These are phyloP conservation scores for Philaethria dido DNA, from an alignment of 2,888 invertebrate genomes.

Conservation along the genomic window DNA sequence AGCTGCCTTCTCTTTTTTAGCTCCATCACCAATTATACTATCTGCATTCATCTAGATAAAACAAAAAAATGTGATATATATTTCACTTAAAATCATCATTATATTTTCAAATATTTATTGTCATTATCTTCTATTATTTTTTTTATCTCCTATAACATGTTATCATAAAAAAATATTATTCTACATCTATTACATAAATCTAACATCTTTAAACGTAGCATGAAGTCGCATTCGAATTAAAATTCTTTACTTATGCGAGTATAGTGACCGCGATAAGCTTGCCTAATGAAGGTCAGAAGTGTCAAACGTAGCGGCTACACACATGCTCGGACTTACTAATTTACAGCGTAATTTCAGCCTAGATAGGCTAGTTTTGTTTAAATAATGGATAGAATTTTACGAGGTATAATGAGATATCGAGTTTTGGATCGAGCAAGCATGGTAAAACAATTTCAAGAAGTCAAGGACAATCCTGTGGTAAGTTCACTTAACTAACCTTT, in stretches of 20 bases:
- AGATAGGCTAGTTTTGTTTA: constrained; percentile 34
- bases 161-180: not conserved
- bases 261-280: constrained; percentile 61
- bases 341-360: constrained; percentile 33
- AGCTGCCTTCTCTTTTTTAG: constrained; percentile 48
- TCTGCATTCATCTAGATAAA: constrained; percentile 64
- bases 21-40: constrained; percentile 67
- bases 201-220: not conserved
- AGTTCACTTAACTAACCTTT: constrained; percentile 58
- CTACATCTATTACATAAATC: not conserved
- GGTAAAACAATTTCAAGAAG: constrained; percentile 96
- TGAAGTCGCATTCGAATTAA: constrained; percentile 5
- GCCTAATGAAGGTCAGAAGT: constrained; percentile 72
- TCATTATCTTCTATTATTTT: not conserved
- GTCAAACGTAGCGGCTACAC: constrained; percentile 59
- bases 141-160: not conserved
- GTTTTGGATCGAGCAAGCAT: constrained; percentile 91
- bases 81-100: not conserved
- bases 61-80: constrained; percentile 3
- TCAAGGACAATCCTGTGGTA: constrained; percentile 94
- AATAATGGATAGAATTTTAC: constrained; percentile 92
- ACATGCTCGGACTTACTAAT: constrained; percentile 37
- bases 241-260: constrained; percentile 14
- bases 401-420: constrained; percentile 95
- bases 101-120: not conserved